Evolutionary conservation across 2,797 vertebrate species (phyloP).

Genomic region (Leucoraja ocellata): DNA sequence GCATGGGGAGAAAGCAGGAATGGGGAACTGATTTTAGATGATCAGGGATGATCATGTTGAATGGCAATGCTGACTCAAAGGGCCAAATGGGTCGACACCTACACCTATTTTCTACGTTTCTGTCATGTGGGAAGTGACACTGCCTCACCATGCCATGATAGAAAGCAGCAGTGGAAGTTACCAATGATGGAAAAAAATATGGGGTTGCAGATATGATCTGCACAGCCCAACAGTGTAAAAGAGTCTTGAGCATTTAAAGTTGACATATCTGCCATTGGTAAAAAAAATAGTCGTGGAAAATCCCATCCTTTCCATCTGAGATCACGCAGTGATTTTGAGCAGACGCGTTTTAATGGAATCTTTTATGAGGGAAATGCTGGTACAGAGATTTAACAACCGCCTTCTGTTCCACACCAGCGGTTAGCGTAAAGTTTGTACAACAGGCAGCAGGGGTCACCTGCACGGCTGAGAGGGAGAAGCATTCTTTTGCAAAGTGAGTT

Average conservation of each 20-base stretch:
- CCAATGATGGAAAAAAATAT: neutral
- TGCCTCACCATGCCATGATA: neutral
- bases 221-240: no score
- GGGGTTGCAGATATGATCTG: neutral
- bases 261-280: neutral
- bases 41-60: no score
- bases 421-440: neutral
- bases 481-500: neutral
- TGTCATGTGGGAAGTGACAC: neutral
- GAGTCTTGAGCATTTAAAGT: neutral
- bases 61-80: no score
- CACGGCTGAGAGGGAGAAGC: neutral
- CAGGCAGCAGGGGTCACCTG: neutral
- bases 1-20: no score
- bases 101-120: no score
- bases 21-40: no score
- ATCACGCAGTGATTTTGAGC: neutral
- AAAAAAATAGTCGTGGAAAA: neutral
- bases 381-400: neutral
- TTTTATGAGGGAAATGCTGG: neutral
- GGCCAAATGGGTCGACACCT: no score
- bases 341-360: neutral
- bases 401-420: neutral
- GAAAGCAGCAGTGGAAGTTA: neutral
- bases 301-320: neutral